These are phyloP conservation scores for Esox masquinongy DNA, from an alignment of 2,797 vertebrate genomes.

Conservation along the genomic window DNA sequence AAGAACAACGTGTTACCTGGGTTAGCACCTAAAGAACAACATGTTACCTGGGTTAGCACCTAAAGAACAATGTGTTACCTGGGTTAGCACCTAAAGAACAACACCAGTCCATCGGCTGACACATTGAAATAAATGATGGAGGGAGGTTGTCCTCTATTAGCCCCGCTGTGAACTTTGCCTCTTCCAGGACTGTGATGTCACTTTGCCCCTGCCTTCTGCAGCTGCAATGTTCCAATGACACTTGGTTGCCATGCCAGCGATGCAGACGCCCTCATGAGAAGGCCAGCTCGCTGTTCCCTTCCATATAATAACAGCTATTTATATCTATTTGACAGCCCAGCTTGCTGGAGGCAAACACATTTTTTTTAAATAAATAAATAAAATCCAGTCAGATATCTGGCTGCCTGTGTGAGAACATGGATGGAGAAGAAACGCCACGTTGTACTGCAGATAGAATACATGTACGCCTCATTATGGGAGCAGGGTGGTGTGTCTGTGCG, in stretches of 20 bases:
- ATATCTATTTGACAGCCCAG: slow-evolving; percentile 65
- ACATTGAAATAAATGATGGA: slow-evolving; percentile 6
- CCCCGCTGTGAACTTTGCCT: slow-evolving; percentile 50
- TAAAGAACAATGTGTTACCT: slow-evolving; percentile 14
- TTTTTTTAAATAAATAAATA: slow-evolving; percentile 18
- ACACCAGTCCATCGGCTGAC: background rate
- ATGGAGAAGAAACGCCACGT: slow-evolving; percentile 16
- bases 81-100: slow-evolving; percentile 15
- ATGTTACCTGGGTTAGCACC: slow-evolving; percentile 11
- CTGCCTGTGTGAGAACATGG: slow-evolving; percentile 33
- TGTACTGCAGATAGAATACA: slow-evolving; percentile 17
- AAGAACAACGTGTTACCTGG: slow-evolving; percentile 14
- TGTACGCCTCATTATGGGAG: background rate
- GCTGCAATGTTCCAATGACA: slow-evolving; percentile 55
- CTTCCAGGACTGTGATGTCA: slow-evolving; percentile 52
- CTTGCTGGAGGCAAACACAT: slow-evolving; percentile 47
- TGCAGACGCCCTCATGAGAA: slow-evolving; percentile 66
- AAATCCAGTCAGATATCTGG: slow-evolving; percentile 47
- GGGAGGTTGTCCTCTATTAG: slow-evolving; percentile 31
- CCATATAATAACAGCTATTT: slow-evolving; percentile 72
- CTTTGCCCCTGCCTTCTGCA: slow-evolving; percentile 36
- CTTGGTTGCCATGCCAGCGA: slow-evolving; percentile 63
- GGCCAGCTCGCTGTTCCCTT: slow-evolving; percentile 62
- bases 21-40: no score
- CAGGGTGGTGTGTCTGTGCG: slow-evolving; percentile 1